A percentile compares a stretch with the other conserved stretches of the same genome.
phyloP scores from a whole-genome alignment of 2,888 invertebrate species.

The Galerucella pusilla region DNA sequence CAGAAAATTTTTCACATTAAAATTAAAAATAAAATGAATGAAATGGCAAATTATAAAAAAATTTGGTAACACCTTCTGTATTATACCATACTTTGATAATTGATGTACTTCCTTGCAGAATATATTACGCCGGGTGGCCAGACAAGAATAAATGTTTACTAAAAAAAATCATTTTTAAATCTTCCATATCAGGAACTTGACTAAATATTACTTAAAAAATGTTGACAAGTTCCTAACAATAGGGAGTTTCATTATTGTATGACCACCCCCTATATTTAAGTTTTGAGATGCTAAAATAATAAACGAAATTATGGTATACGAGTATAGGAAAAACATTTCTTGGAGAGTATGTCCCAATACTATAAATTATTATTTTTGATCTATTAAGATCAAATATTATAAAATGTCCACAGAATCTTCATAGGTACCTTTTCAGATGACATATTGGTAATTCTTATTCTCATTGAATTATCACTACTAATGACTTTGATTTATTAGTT shows the following conservation, averaged over 20 bases:
- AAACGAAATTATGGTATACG: too few species aligned
- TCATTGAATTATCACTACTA: too few species aligned
- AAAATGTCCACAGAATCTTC: too few species aligned
- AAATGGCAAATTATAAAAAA: not conserved
- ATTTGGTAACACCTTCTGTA: not conserved
- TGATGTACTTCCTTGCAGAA: conserved; percentile 22
- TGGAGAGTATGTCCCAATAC: not conserved
- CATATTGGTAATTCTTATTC: too few species aligned
- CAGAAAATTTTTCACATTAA: conserved; percentile 13
- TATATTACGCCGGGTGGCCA: not conserved
- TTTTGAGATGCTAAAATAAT: not conserved
- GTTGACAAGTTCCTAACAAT: too few species aligned
- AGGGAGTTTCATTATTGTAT: not conserved
- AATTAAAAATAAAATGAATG: not conserved
- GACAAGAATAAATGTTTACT: not conserved
- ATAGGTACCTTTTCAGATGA: too few species aligned
- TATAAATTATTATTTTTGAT: too few species aligned
- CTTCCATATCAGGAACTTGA: too few species aligned
- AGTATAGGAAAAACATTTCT: not conserved
- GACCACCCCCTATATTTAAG: not conserved
- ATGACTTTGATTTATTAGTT: too few species aligned
- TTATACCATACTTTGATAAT: conserved; percentile 4
- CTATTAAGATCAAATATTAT: too few species aligned
- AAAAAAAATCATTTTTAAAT: too few species aligned
- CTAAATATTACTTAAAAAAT: too few species aligned